Evolutionary conservation across 2,888 invertebrate genomes (phyloP).

Genomic region (Apamea monoglypha): DNA sequence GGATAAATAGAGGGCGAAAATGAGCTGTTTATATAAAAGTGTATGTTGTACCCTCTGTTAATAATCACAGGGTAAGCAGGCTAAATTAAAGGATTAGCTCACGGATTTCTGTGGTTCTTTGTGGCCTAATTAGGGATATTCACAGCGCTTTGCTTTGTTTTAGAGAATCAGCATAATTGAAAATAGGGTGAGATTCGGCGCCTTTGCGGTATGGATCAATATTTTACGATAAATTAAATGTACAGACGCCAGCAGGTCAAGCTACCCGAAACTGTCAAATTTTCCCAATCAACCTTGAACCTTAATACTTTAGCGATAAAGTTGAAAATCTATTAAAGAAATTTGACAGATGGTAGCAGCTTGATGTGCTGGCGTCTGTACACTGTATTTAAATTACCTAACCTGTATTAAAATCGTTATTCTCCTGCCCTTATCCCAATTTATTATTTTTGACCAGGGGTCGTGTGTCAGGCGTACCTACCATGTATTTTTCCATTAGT

Average conservation of each 20-base stretch:
- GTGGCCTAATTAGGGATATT: constrained; percentile 43
- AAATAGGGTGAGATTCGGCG: constrained; percentile 14
- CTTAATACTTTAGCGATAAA: too few relatives aligned
- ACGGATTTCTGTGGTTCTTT: constrained; percentile 27
- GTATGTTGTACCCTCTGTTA: constrained; percentile 11
- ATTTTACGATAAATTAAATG: not conserved
- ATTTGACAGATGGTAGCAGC: too few relatives aligned
- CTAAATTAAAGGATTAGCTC: constrained; percentile 44
- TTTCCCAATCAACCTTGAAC: too few relatives aligned
- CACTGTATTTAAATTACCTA: not conserved
- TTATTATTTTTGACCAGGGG: too few relatives aligned
- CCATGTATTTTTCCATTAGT: too few relatives aligned
- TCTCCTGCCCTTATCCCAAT: not conserved
- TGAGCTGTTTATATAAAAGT: constrained; percentile 1
- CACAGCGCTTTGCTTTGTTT: constrained; percentile 17
- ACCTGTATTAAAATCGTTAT: not conserved
- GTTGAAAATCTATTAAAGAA: too few relatives aligned
- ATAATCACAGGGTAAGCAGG: constrained; percentile 24
- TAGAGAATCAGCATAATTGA: constrained; percentile 31
- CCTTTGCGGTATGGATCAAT: constrained; percentile 8
- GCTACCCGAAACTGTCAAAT: too few relatives aligned
- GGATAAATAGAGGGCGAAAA: constrained; percentile 8
- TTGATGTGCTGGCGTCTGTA: too few relatives aligned
- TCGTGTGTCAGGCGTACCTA: too few relatives aligned
- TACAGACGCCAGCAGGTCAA: too few relatives aligned